Percentiles rank a stretch among this genome's conserved stretches.
Evolutionary conservation across 2,888 invertebrate species (phyloP).

Genomic region (Eledone cirrhosa): DNA sequence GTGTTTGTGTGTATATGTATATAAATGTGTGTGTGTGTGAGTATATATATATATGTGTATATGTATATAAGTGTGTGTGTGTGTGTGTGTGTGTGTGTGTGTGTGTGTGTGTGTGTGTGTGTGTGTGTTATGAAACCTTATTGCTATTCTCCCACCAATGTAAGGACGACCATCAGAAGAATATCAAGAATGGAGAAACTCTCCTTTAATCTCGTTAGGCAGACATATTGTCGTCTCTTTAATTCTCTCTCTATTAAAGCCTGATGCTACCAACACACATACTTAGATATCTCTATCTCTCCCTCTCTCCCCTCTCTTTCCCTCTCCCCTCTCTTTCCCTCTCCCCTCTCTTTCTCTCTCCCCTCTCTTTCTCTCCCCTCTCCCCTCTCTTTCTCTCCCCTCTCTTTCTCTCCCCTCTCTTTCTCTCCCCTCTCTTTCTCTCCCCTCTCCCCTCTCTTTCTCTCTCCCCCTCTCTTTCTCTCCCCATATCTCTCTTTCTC

Average conservation of each 20-base stretch:
- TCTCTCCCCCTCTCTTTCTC: neutral
- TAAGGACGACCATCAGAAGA: too few species aligned
- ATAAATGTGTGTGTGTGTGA: too few species aligned
- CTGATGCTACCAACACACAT: too few species aligned
- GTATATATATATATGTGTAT: neutral
- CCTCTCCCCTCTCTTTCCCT: neutral
- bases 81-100: constrained; percentile 23
- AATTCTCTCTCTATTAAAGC: too few species aligned
- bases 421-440: neutral
- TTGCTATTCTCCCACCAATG: too few species aligned
- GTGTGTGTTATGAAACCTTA: neutral
- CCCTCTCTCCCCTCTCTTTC: neutral
- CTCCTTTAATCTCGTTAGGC: too few species aligned
- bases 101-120: constrained; percentile 24
- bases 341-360: neutral
- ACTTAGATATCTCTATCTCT: neutral
- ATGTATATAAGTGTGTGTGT: constrained; percentile 3
- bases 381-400: neutral
- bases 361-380: neutral
- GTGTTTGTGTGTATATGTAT: too few species aligned
- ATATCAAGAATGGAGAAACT: too few species aligned
- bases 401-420: neutral
- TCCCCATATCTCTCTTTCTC: too few species aligned
- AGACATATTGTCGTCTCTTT: too few species aligned
- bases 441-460: neutral